A percentile compares a stretch with the other conserved stretches of the same genome.
phyloP scores from a whole-genome alignment of 2,888 invertebrate genomes.

The Argyresthia albistria region DNA sequence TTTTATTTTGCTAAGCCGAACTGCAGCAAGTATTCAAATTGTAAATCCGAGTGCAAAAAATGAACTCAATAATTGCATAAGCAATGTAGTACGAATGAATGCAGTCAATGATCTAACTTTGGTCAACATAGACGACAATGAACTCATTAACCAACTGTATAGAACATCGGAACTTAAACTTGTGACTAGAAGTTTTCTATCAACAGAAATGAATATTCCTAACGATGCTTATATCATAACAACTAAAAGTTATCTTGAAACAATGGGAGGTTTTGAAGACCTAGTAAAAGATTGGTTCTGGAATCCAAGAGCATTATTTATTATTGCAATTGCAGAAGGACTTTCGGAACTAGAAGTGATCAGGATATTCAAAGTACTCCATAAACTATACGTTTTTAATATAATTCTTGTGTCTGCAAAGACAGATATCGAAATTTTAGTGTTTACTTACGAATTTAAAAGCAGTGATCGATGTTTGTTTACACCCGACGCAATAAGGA shows the following conservation, averaged over 20 bases:
- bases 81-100: not conserved
- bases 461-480: not conserved
- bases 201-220: not conserved
- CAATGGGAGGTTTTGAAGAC: constrained; percentile 6
- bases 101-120: constrained; percentile 5
- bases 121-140: constrained; percentile 6
- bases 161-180: constrained; percentile 1
- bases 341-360: not conserved
- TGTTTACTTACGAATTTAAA: no score
- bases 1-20: not conserved
- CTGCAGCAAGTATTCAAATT: not conserved
- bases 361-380: constrained; percentile 6
- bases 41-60: not conserved
- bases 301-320: constrained; percentile 10
- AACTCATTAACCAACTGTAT: constrained; percentile 3
- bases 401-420: not conserved
- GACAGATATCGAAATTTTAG: no score
- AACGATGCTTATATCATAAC: constrained; percentile 8
- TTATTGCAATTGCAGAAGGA: constrained; percentile 4
- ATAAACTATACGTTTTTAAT: constrained; percentile 9
- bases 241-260: constrained; percentile 4
- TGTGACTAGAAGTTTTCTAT: constrained; percentile 5
- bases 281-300: constrained; percentile 9
- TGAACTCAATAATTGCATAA: not conserved
- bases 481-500: not conserved